Conservation (phyloP, 2,888 invertebrate genomes). For the Azorinus chamasolen region DNA sequence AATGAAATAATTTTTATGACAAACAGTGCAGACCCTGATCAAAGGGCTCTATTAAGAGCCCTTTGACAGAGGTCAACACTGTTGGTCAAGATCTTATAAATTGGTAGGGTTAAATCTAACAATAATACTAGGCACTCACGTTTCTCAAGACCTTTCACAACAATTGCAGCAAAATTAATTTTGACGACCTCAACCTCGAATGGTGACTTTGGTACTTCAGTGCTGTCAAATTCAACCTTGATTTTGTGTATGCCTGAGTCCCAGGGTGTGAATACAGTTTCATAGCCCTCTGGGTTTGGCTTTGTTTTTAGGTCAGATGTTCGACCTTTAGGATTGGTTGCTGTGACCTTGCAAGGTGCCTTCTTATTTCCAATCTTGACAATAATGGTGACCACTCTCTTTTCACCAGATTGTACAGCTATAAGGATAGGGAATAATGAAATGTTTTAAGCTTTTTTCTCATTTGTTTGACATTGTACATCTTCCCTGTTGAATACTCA, state of each 20-base stretch:
- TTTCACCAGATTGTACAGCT: slow-evolving; percentile 55
- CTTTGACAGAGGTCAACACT: too few species aligned
- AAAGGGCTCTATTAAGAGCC: too few species aligned
- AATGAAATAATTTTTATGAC: too few species aligned
- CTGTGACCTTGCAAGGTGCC: slow-evolving; percentile 67
- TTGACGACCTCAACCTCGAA: slow-evolving; percentile 74
- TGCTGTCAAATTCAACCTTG: slow-evolving; percentile 85
- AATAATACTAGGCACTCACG: slow-evolving; percentile 89
- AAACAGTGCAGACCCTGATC: too few species aligned
- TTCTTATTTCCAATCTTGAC: slow-evolving; percentile 63
- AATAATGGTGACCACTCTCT: slow-evolving; percentile 46
- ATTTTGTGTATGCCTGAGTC: slow-evolving; percentile 86
- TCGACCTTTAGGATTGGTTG: slow-evolving; percentile 83
- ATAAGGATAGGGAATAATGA: slow-evolving; percentile 1
- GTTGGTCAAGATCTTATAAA: too few species aligned
- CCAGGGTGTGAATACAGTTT: slow-evolving; percentile 84
- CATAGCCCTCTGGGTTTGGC: slow-evolving; percentile 91
- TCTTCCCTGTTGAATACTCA: too few species aligned
- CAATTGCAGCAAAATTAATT: slow-evolving; percentile 93
- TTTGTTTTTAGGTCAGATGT: slow-evolving; percentile 92
- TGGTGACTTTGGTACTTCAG: slow-evolving; percentile 84
- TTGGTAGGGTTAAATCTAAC: too few species aligned
- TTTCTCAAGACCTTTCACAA: slow-evolving; percentile 94
- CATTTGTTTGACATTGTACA: too few species aligned
- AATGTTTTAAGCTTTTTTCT: too few species aligned